Evolutionary conservation across 2,888 invertebrate genomes (phyloP).

Genomic region (Tetragonula carbonaria): DNA sequence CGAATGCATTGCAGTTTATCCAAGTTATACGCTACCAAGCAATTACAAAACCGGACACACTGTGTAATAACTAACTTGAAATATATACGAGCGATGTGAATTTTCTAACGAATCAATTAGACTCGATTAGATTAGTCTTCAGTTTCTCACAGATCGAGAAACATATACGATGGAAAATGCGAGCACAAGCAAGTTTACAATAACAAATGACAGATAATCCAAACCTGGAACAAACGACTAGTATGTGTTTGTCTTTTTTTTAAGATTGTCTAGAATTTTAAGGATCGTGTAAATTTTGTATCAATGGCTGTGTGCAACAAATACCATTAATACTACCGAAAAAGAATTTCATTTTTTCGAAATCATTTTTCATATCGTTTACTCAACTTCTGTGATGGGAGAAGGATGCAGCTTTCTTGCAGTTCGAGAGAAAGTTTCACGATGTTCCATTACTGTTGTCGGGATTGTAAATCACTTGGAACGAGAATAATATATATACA

Average conservation of each 20-base stretch:
- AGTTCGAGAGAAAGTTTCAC: not conserved
- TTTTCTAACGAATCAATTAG: not conserved
- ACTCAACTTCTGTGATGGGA: no score
- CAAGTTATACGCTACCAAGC: not conserved
- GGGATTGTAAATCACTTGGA: constrained; percentile 46
- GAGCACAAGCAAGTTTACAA: not conserved
- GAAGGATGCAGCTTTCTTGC: not conserved
- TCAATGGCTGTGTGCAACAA: not conserved
- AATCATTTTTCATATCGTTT: not conserved
- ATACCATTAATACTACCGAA: not conserved
- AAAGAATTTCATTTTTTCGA: not conserved
- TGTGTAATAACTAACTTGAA: not conserved
- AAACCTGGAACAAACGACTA: not conserved
- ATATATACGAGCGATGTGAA: not conserved
- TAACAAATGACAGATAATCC: not conserved
- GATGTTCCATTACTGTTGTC: constrained; percentile 37
- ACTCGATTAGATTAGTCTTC: not conserved
- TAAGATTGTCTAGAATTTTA: no score
- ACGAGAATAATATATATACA: constrained; percentile 42
- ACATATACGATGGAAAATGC: not conserved
- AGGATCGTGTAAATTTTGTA: not conserved
- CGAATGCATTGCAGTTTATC: not conserved
- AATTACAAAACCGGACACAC: constrained; percentile 3
- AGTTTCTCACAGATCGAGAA: not conserved
- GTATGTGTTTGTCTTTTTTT: no score